Percentiles rank a stretch among this genome's conserved stretches.
phyloP scores from a whole-genome alignment of 2,113 vertebrate species.

The Microtus pennsylvanicus region DNA sequence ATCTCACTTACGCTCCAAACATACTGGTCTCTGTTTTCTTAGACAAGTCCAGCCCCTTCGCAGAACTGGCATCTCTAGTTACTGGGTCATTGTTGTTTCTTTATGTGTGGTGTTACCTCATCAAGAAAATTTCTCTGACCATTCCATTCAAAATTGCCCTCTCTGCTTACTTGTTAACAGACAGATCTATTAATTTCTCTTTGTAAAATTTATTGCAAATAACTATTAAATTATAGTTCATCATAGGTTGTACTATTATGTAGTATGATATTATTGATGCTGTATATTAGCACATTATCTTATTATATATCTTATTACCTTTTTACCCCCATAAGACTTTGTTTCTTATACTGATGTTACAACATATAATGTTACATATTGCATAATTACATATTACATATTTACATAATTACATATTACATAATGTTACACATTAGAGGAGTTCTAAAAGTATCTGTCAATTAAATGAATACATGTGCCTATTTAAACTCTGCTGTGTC shows the following conservation, averaged over 20 bases:
- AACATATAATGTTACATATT: background rate
- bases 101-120: background rate
- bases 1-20: background rate
- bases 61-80: background rate
- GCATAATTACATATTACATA: no score
- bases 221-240: constrained; percentile 25
- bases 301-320: constrained; percentile 3
- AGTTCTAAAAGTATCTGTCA: constrained; percentile 18
- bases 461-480: constrained; percentile 27
- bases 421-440: background rate
- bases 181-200: constrained; percentile 4
- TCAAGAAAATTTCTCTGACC: constrained; percentile 35
- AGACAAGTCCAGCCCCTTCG: background rate
- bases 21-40: constrained; percentile 10
- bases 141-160: constrained; percentile 22
- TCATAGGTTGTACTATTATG: background rate
- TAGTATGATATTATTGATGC: background rate
- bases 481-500: constrained; percentile 5
- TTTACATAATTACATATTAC: no score
- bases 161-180: constrained; percentile 30
- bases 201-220: constrained; percentile 14
- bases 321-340: background rate
- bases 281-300: background rate
- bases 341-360: background rate
- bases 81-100: background rate